phyloP scores from a whole-genome alignment of 2,888 invertebrate genomes.

The Drosophila trichaetosa region DNA sequence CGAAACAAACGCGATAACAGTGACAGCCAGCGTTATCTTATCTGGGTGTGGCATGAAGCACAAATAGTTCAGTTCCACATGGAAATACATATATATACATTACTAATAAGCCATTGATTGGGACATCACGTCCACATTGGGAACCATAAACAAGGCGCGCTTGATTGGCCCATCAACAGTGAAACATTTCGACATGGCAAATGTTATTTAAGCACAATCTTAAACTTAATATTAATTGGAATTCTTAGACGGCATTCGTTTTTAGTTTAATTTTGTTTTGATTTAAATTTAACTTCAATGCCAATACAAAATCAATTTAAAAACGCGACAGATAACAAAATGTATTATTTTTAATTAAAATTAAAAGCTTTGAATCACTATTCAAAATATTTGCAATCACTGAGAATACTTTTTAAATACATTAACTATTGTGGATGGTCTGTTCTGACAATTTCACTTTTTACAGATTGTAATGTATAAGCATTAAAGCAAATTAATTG shows the following conservation, averaged over 20 bases:
- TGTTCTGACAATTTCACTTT: not conserved
- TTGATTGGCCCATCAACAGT: slow-evolving; percentile 26
- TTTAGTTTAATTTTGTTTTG: not conserved
- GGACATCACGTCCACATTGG: slow-evolving; percentile 29
- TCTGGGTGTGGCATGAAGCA: slow-evolving; percentile 28
- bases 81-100: slow-evolving; percentile 18
- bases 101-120: slow-evolving; percentile 61
- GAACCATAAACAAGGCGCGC: slow-evolving; percentile 43
- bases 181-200: slow-evolving; percentile 21
- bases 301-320: not conserved
- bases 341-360: not conserved
- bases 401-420: not conserved
- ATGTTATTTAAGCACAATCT: slow-evolving; percentile 19
- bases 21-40: slow-evolving; percentile 41
- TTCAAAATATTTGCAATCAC: not conserved
- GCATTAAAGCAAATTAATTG: not conserved
- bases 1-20: slow-evolving; percentile 35
- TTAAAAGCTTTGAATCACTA: not conserved
- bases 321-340: not conserved
- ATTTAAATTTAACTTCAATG: not conserved
- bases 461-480: not conserved
- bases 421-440: not conserved
- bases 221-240: not conserved
- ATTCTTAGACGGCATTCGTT: not conserved
- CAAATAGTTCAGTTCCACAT: slow-evolving; percentile 51